These are phyloP conservation scores for Oenanthe oenanthe DNA, from an alignment of 2,113 vertebrate species.

Conservation along the genomic window DNA sequence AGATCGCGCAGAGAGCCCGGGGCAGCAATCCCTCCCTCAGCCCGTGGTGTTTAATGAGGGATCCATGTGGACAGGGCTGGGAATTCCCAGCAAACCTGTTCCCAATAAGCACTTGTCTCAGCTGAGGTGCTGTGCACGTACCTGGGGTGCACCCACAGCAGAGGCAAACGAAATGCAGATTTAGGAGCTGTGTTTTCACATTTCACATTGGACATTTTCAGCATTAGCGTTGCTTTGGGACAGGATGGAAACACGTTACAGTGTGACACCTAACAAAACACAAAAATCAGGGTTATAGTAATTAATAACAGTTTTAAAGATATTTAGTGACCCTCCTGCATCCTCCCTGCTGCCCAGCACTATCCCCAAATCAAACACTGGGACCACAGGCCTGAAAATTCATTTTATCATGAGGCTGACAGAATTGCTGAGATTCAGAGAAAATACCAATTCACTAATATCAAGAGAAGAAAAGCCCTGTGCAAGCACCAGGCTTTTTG, in stretches of 20 bases:
- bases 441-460: no score
- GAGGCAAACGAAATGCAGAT: neutral
- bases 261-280: neutral
- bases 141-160: neutral
- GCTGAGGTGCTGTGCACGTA: neutral
- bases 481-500: neutral
- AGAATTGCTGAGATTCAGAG: neutral
- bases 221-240: fast-evolving
- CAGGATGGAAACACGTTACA: neutral
- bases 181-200: neutral
- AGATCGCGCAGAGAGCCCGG: neutral
- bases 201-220: no score
- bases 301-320: neutral
- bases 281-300: neutral
- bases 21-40: neutral
- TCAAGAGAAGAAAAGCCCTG: neutral
- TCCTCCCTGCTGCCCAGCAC: neutral
- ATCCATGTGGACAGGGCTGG: neutral
- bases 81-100: constrained; percentile 1
- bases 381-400: neutral
- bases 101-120: neutral
- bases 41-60: neutral
- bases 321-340: neutral
- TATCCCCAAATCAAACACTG: no score
- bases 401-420: neutral